Evolutionary conservation across 2,113 vertebrate species (phyloP).

Genomic region (Emydura subglobosa): DNA sequence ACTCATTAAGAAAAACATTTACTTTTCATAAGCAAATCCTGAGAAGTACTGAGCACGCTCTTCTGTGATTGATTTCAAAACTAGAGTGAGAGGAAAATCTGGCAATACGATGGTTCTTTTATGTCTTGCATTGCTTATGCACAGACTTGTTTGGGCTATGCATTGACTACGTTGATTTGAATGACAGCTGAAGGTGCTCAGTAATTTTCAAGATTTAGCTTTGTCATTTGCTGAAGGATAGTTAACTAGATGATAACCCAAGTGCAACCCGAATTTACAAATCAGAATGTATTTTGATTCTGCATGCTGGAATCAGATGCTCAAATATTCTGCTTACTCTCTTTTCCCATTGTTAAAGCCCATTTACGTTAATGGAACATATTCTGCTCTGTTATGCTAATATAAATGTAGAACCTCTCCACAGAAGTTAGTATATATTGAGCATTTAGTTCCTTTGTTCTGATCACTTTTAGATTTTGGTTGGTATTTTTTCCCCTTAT

Average conservation of each 20-base stretch:
- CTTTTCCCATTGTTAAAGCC: neutral
- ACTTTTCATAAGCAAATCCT: neutral
- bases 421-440: neutral
- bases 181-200: neutral
- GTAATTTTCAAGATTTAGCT: neutral
- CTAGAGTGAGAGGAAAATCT: neutral
- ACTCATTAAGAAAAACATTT: neutral
- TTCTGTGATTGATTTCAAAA: neutral
- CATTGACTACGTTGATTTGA: neutral
- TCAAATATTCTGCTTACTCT: neutral
- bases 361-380: neutral
- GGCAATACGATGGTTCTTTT: neutral
- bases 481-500: neutral
- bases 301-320: neutral
- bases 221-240: neutral
- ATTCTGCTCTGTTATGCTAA: neutral
- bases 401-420: neutral
- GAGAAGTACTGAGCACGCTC: neutral
- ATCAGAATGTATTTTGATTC: neutral
- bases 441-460: neutral
- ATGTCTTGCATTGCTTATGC: neutral
- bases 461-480: neutral
- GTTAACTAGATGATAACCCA: neutral
- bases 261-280: neutral
- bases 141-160: neutral